These are phyloP conservation scores for Fringilla coelebs DNA, from an alignment of 2,797 vertebrate genomes.

Conservation along the genomic window DNA sequence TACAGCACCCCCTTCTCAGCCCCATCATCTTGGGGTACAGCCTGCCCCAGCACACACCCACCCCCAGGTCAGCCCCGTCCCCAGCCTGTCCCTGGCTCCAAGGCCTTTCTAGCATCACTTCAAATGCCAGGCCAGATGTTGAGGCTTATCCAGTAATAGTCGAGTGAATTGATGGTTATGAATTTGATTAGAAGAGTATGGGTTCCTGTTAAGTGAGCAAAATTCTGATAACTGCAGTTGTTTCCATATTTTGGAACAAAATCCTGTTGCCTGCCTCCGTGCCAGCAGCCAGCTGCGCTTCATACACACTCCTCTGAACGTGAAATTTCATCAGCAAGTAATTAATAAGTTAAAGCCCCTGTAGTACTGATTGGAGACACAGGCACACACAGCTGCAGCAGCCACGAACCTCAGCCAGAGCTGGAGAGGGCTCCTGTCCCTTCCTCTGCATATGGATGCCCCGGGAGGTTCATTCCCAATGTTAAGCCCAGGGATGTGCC, in stretches of 20 bases:
- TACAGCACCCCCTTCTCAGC: not conserved
- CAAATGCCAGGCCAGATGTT: not conserved
- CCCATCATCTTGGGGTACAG: not conserved
- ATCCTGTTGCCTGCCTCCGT: not conserved
- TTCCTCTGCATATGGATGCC: fast-evolving
- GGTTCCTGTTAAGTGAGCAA: not conserved
- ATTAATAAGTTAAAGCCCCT: conserved; percentile 11
- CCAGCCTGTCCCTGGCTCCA: not conserved
- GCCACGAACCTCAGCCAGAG: not conserved
- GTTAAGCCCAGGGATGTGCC: fast-evolving
- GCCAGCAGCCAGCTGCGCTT: not conserved
- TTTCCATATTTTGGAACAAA: not conserved
- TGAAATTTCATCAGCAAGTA: conserved; percentile 13
- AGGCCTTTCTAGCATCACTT: not conserved
- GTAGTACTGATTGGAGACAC: not conserved
- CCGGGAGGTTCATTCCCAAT: fast-evolving
- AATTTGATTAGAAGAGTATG: not conserved
- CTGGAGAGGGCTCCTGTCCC: fast-evolving
- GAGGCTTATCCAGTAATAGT: not conserved
- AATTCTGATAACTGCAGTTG: not conserved
- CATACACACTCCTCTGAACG: not conserved
- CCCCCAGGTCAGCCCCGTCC: not conserved
- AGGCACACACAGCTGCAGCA: not conserved
- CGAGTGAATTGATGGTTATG: not conserved
- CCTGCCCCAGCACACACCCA: not conserved